Base-by-base conservation (phyloP, 1,140 invertebrate species). In the Lethocerus indicus region DNA sequence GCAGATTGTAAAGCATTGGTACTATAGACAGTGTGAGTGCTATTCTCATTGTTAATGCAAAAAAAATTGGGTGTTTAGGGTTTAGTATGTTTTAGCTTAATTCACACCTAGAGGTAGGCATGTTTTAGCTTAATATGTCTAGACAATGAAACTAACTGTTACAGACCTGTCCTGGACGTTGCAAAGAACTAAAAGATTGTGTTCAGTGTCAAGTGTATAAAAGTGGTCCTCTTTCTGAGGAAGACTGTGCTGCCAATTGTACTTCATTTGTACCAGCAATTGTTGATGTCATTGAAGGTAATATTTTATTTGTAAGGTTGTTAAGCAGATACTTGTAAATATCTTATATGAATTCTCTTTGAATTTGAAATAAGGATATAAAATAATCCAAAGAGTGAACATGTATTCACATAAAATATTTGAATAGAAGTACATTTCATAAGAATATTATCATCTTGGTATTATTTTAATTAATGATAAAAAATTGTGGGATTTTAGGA, bases 161-260 rank as follows among this genome's bases (percentile, higher is more conserved):
- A 23, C 54, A 80, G 76, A 88, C 85, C 0, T 95, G 91, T 64
- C 80, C 82, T 4, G 81, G 79, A 20, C 78, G 83, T 23, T 96
- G 95, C 63, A 73, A 80, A 21, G 85, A 93, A 58, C 79, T 92
- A 57, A 86, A 83, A 61, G 75, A 82, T 35, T 98, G 95, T 66
- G 91, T 98, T n/a, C 79, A 94, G 65, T 98, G 94, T 62, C 76
- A 83, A 62, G 79, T 83, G 54, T 90, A 90, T 63, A 66, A 81
- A 41, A 84, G 80, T 25, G 91, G 90, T 1, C 74, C 71, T 50
- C 75, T 83, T 43, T 76, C 75, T 26, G 69, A 75, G 55, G 70
- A 74, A 49, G 68, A 74, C 29, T 68, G 66, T 51, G 57, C 59
- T n/a, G 41, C 54, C 7, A 63, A 63, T 37, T 75, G 73, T 56